Base-by-base conservation (phyloP, 92 coral and sea anemone species). In the Porites cylindrica region DNA sequence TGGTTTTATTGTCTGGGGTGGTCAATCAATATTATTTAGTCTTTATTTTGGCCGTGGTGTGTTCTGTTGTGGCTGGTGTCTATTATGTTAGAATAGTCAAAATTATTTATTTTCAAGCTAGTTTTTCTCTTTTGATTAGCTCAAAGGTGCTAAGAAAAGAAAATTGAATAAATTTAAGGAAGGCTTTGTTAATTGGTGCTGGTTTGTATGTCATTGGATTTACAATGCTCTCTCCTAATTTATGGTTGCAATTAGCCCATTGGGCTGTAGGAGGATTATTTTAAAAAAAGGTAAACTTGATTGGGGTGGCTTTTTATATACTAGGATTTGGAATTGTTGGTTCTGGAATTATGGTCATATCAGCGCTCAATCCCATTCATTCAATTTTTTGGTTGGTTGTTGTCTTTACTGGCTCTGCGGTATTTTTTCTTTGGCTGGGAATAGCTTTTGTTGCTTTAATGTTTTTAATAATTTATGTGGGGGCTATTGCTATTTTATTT, bases 1-100 rank as follows among this genome's bases (percentile, higher is more conserved):
- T 86, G 82, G 86, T 94, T 78, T 62, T 94, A 73, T 92, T 92
- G 77, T 88, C 95, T 75, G 95, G 93, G 50, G 89, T 94, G 76
- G 91, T 87, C 38, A 60, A 85, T 86, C 86, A 86, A 70, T 91
- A 89, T 83, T 91, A 85, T 84, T 86, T 88, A 73, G 88, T 89
- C 81, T 92, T 94, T 86, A 63, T 88, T 84, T 85, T 94, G 77
- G 97, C 97, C 70, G 92, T 94, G 72, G 74, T 94, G 78, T 94
- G 95, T 78, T 91, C 97, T 68, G 95, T 93, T 52, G 84, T 91
- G 71, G 96, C 94, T 84, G 96, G 96, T 65, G 96, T 93, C 77
- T 91, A 93, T 93, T 93, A 93, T 92, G 93, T 93, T 86, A 91
- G 94, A 91, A 84, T 92, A 92, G 93, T 89, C 54, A 89, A 92